Evolutionary conservation across 2,113 vertebrate species (phyloP), one percentile per base, ranked within the genome.

Genomic region (Salvelinus sp.): DNA sequence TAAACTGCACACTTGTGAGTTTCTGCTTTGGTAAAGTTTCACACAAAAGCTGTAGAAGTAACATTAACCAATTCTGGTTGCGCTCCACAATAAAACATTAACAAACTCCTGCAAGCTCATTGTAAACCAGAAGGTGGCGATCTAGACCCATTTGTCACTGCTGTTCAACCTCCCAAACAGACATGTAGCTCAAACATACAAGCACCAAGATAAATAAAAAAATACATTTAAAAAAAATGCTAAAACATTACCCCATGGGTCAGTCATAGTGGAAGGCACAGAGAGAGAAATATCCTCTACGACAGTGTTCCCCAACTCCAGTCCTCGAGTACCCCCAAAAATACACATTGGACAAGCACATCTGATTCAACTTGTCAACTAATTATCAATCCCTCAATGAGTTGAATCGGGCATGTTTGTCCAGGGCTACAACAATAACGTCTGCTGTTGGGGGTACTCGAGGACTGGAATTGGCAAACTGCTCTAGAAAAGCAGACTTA

Each of bases 251-350:
- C 12, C 3, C 18, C 38, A 5, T 6, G 6, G 6, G 18, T 57
- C 6, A 57, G 54, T 14, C 54, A 28, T 16, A 48, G 48, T 30
- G 30, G 13, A 25, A 38, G 14, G 60, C 9, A 20, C 3, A 25
- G 9, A n/a, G 3, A 12, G 3, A 70, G 7, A 63, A n/a, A 44
- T 22, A 33, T 54, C 20, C 20, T 70, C 28, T 62, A 38, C 1
- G 1, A 96, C 47, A 99, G 92, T 0, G 86, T 77, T 33, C 92
- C 91, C 98, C 97, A 99, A 74, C 93, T 95, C 97, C 18, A 57
- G 54, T 44, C 38, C 38, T 44, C 38, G 9, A 44, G 9, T 44
- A 44, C 38, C 38, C 38, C 38, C 38, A 44, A 44, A 9, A 44
- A 44, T 44, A 44, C 38, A 44, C 38, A 44, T 44, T 44, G 33